A percentile compares a stretch with the other conserved stretches of the same genome.
These are phyloP conservation scores for Stenurella melanura DNA, from an alignment of 2,888 invertebrate genomes.

Conservation along the genomic window DNA sequence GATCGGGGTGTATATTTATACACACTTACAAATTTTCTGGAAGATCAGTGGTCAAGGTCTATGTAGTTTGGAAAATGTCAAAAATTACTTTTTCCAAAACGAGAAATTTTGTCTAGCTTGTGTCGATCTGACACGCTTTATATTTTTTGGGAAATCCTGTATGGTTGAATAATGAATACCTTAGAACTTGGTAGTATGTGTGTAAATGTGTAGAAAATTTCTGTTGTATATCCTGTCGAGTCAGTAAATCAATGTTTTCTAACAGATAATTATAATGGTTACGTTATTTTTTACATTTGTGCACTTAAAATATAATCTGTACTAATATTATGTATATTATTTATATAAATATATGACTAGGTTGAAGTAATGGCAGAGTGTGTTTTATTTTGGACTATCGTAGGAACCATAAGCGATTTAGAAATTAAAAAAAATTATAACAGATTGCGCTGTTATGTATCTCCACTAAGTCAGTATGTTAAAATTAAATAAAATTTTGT, in stretches of 20 bases:
- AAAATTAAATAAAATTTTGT: too few relatives aligned
- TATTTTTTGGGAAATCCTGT: constrained; percentile 22
- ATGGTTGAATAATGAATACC: constrained; percentile 45
- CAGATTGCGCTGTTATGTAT: too few relatives aligned
- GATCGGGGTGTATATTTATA: too few relatives aligned
- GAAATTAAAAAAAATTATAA: too few relatives aligned
- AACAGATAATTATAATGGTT: constrained; percentile 51
- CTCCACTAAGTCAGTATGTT: too few relatives aligned
- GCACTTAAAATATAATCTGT: constrained; percentile 62
- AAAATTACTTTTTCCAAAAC: too few relatives aligned
- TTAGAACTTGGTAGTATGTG: constrained; percentile 53
- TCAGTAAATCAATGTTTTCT: constrained; percentile 51
- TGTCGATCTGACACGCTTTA: too few relatives aligned
- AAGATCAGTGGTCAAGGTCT: too few relatives aligned
- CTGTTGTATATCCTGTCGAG: constrained; percentile 49
- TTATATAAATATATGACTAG: constrained; percentile 66
- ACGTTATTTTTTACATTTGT: constrained; percentile 60
- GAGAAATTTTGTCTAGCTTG: too few relatives aligned
- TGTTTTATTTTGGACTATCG: neutral
- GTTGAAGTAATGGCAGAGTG: constrained; percentile 56
- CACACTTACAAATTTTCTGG: too few relatives aligned
- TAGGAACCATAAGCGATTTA: too few relatives aligned
- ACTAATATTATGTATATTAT: constrained; percentile 66
- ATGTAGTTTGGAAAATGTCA: too few relatives aligned
- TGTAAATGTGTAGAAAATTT: constrained; percentile 59